Evolutionary conservation across 2,113 vertebrate species (phyloP), one percentile per base, ranked within the genome.

Genomic region (Alethe diademata): DNA sequence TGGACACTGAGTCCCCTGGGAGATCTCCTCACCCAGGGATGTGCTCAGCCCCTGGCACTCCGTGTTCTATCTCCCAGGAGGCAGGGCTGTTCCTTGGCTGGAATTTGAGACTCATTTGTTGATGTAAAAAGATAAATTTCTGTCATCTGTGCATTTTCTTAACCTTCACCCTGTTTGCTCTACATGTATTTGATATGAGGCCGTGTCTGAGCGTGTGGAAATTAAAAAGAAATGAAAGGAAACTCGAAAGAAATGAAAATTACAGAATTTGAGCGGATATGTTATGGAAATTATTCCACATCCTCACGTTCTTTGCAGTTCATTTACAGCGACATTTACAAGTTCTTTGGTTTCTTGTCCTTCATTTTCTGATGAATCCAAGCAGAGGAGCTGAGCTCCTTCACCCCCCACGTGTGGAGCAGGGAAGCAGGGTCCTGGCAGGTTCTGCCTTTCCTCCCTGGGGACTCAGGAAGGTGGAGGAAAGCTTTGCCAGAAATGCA

Each of bases 141-240:
- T 33, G 24, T n/a, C 10, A 16, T 62, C 29, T 16, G 3, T 40
- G 28, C n/a, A 1, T 47, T 18, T 5, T 54, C 50, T 47, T 61
- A 22, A 70, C 67, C 22, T 67, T 45, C 33, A 8, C 23, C 16
- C 24, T 40, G 0, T 80, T 86, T 51, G 31, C 79, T 64, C 1
- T 23, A 0, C 7, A 0, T 6, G 2, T 18, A 3, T n/a, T 31
- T 7, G 29, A 2, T 33, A 1, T 10, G 62, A 48, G 58, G 71
- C 40, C 1, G 0, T 45, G 58, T 20, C 65, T 51, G 72, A 96
- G 45, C 17, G 8, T 1, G 1, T 42, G 38, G 50, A 45, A 47
- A 42, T 6, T 24, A 24, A 4, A 65, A 51, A 35, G 35, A 89
- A 67, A 38, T 3, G 19, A 29, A 2, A 54, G 42, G 25, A 60